Evolutionary conservation across 2,888 invertebrate species (phyloP), one percentile per base, ranked within the genome.

Genomic region (Helobdella robusta): DNA sequence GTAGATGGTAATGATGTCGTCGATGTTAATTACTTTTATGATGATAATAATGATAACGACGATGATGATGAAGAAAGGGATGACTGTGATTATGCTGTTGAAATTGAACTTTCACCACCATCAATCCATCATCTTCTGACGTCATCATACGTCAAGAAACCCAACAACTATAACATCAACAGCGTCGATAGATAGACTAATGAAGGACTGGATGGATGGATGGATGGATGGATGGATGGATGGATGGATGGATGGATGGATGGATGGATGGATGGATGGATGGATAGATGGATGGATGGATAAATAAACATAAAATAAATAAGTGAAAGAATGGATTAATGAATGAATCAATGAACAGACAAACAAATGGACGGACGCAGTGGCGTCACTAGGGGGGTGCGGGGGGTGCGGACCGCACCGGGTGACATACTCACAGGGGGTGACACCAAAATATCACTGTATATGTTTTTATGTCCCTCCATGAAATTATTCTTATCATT

Each of bases 211-310:
- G n/a, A 50, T 50, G 50, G n/a, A n/a, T 50, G 50, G n/a, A 50
- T 50, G 50, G n/a, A 50, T n/a, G 20, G n/a, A 50, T 50, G 8
- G 6, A 50, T 50, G 50, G n/a, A 11, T 50, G 50, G n/a, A 50
- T 50, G 50, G n/a, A n/a, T 50, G 50, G n/a, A 50, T n/a, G 50
- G 6, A n/a, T 50, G 50, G n/a, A 50, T 50, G 50, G n/a, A n/a
- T 50, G 50, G 6, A 50, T n/a, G 50, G n/a, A 50, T 50, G 50
- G n/a, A 50, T 50, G n/a, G n/a, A n/a, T 50, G 50, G n/a, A n/a
- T 50, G n/a, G 6, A n/a, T 50, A 25, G n/a, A n/a, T 50, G n/a
- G n/a, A 50, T 50, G 50, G 6, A n/a, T 50, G 50, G n/a, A n/a
- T n/a, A n/a, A n/a, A n/a, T n/a, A n/a, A n/a, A n/a, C n/a, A n/a